Evolutionary conservation across 2,113 vertebrate genomes (phyloP), one percentile per base, ranked within the genome.

Genomic region (Potamarius usumacintae): DNA sequence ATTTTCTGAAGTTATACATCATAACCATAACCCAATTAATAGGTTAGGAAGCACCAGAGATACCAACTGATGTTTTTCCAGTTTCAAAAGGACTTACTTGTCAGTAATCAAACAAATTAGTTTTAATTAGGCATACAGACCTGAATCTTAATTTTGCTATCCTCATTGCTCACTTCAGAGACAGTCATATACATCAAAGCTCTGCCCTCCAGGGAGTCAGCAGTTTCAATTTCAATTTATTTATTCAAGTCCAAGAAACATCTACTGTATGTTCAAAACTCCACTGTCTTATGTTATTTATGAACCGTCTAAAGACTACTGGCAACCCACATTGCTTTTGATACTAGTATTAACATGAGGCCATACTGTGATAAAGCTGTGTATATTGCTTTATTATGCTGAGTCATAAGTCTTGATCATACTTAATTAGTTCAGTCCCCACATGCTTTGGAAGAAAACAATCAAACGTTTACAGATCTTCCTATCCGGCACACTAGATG

Each of bases 51-150:
- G 42, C 50, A 78, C 25, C 76, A 55, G 9, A 78, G 76, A 15
- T 78, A 52, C 50, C 76, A n/a, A 15, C 7, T 53, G 22, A 78
- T 53, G 12, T 27, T 55, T 9, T 78, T 63, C n/a, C 69, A 65
- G 62, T 7, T 87, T 88, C 74, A 86, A 89, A 88, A 67, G 76
- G 82, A 88, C 42, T 4, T 76, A 76, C 42, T 76, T 83, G 83
- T 86, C 87, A 90, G 65, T 58, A 20, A 90, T 65, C 90, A 89
- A 86, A 87, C 48, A n/a, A 87, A 82, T 85, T 55, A 81, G 77
- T 86, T 90, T 90, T 85, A 92, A 55, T 94, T 92, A 91, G 90
- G 89, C 89, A 82, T 87, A 91, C 88, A 90, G 90, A 92, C 88
- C 91, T 82, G 89, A 82, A 87, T 91, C 84, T 87, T 90, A 92